A percentile compares a stretch with the other conserved stretches of the same genome.
Conservation (phyloP, 2,113 vertebrate genomes). For the Oryzias javanicus region DNA sequence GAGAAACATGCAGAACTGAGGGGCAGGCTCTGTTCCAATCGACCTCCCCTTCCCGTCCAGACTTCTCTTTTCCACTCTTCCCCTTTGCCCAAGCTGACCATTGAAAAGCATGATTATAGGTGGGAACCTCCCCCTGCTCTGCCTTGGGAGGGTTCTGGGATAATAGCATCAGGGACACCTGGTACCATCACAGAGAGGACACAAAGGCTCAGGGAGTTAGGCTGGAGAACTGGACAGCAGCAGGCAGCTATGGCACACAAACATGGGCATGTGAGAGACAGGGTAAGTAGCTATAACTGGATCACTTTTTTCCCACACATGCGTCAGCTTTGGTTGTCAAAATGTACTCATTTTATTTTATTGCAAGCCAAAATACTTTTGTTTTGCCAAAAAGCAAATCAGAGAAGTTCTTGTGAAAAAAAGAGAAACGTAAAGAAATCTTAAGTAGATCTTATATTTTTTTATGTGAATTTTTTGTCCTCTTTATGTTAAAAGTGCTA, state of each 20-base stretch:
- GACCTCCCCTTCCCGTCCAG: slow-evolving; percentile 28
- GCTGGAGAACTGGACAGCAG: slow-evolving; percentile 42
- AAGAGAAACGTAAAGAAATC: too few relatives aligned
- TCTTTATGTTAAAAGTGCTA: too few relatives aligned
- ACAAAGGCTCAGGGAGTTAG: slow-evolving; percentile 54
- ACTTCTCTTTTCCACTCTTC: slow-evolving; percentile 28
- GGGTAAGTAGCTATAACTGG: slow-evolving; percentile 62
- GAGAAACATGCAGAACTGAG: slow-evolving; percentile 17
- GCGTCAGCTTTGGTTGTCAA: slow-evolving; percentile 6
- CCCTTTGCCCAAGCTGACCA: slow-evolving; percentile 54
- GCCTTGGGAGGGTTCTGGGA: slow-evolving; percentile 71
- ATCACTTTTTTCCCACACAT: slow-evolving; percentile 24
- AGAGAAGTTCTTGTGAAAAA: too few relatives aligned
- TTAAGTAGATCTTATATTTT: too few relatives aligned
- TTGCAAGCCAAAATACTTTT: background rate
- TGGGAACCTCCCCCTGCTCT: slow-evolving; percentile 64
- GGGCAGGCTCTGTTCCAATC: slow-evolving; percentile 14
- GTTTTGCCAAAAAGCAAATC: too few relatives aligned
- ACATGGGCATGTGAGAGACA: slow-evolving; percentile 59
- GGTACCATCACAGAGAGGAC: slow-evolving; percentile 65
- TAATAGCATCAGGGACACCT: slow-evolving; percentile 74
- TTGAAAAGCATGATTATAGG: slow-evolving; percentile 68
- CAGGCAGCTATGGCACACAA: slow-evolving; percentile 65
- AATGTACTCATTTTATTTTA: slow-evolving; percentile 10
- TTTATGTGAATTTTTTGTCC: too few relatives aligned